Conservation (phyloP, 2,797 vertebrate species). For the Erithacus rubecula region DNA sequence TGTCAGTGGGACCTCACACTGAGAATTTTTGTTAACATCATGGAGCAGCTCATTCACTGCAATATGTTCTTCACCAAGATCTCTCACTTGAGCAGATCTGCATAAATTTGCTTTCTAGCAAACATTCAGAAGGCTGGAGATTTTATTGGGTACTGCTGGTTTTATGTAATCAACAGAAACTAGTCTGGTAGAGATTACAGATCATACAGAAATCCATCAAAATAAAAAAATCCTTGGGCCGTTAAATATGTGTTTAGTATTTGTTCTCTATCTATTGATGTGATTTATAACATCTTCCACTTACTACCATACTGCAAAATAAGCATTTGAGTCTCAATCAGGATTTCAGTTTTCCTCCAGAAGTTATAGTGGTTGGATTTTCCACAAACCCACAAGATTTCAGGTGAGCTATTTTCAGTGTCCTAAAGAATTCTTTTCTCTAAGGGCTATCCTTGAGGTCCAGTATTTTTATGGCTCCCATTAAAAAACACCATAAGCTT, state of each 20-base stretch:
- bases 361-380: neutral
- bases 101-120: neutral
- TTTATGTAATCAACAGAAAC: neutral
- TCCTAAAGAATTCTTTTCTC: neutral
- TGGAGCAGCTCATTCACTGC: neutral
- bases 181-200: neutral
- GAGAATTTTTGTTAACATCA: fast-evolving
- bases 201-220: neutral
- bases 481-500: neutral
- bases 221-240: neutral
- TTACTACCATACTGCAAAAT: neutral
- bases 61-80: neutral
- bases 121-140: neutral
- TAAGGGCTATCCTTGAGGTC: neutral
- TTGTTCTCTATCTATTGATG: neutral
- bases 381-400: neutral
- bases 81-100: neutral
- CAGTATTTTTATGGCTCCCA: neutral
- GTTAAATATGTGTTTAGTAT: neutral
- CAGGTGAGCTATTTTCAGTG: neutral
- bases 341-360: neutral
- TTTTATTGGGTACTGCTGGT: neutral
- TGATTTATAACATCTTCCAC: neutral
- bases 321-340: neutral
- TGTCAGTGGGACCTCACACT: neutral